Evolutionary conservation across 2,113 vertebrate species (phyloP).

Genomic region (Syngnathus typhle): DNA sequence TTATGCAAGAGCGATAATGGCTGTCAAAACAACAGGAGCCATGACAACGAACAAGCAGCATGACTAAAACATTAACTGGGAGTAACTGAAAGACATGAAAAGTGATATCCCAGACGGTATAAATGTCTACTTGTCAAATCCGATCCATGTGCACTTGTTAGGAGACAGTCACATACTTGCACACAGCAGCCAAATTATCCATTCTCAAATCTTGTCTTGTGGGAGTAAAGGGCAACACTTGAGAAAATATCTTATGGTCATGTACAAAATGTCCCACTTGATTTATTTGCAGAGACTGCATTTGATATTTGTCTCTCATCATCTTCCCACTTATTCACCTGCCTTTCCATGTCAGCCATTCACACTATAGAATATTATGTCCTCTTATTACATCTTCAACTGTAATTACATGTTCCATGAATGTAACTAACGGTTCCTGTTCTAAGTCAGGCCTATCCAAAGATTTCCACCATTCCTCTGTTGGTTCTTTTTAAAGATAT

Average conservation of each 20-base stretch:
- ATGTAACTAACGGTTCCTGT: too few species aligned
- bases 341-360: not conserved
- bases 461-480: too few species aligned
- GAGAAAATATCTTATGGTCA: slow-evolving; percentile 11
- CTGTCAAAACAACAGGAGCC: slow-evolving; percentile 37
- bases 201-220: slow-evolving; percentile 2
- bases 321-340: not conserved
- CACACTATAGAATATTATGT: not conserved
- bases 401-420: too few species aligned
- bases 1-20: slow-evolving; percentile 8
- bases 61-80: slow-evolving; percentile 37
- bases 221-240: slow-evolving; percentile 15
- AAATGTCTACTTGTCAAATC: slow-evolving; percentile 25
- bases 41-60: slow-evolving; percentile 28
- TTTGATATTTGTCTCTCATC: not conserved
- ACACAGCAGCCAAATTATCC: not conserved
- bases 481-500: too few species aligned
- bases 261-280: slow-evolving; percentile 26
- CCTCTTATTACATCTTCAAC: too few species aligned
- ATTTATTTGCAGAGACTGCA: not conserved
- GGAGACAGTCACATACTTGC: not conserved
- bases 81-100: slow-evolving; percentile 12
- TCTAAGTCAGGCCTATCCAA: too few species aligned
- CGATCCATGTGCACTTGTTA: not conserved
- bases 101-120: slow-evolving; percentile 34